phyloP scores from a whole-genome alignment of 2,797 vertebrate species.

The Momotus momota region DNA sequence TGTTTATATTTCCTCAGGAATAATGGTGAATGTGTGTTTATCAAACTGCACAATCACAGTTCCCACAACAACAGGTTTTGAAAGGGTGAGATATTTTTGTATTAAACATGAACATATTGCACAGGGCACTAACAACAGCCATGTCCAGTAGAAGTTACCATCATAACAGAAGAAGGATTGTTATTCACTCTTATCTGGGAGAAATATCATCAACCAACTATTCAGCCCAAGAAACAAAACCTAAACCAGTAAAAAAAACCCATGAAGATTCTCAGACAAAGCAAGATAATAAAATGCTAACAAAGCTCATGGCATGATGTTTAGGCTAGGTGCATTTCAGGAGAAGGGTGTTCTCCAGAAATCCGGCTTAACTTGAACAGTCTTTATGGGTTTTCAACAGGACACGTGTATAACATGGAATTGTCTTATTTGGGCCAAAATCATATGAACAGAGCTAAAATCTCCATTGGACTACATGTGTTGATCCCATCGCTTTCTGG shows the following conservation, averaged over 20 bases:
- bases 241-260: background rate
- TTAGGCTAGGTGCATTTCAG: background rate
- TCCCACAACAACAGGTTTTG: background rate
- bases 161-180: background rate
- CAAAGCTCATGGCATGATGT: background rate
- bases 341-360: background rate
- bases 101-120: background rate
- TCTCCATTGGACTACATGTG: background rate
- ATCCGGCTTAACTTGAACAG: fast-evolving
- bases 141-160: background rate
- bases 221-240: background rate
- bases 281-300: background rate
- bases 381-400: background rate
- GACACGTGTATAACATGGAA: background rate
- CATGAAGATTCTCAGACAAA: background rate
- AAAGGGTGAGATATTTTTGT: background rate
- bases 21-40: background rate
- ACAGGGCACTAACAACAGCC: background rate
- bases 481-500: background rate
- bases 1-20: background rate
- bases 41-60: background rate
- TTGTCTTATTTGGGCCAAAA: background rate
- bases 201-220: background rate
- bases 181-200: background rate
- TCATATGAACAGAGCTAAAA: background rate